Evolutionary conservation across 37 sponge, comb jelly and placozoan species (phyloP).

Genomic region (Aplysina aerophoba): DNA sequence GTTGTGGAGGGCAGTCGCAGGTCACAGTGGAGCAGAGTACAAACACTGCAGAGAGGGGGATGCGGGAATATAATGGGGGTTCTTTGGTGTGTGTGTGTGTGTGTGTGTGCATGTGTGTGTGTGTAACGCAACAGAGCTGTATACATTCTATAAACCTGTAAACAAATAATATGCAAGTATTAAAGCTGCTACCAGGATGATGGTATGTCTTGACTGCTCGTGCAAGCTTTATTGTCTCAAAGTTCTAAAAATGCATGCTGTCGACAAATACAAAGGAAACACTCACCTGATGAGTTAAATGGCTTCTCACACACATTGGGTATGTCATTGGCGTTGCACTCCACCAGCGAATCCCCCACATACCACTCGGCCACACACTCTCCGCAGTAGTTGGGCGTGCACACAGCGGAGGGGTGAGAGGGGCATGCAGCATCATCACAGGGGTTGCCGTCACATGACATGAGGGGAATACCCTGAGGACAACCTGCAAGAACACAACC

Average conservation of each 20-base stretch:
- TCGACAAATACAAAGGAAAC: too few species aligned
- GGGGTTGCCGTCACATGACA: constrained; percentile 78
- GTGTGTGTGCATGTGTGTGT: not conserved
- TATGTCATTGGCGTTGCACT: constrained; percentile 51
- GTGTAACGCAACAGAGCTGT: not conserved
- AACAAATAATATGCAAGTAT: too few species aligned
- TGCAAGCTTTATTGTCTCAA: too few species aligned
- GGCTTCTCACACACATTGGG: constrained; percentile 20
- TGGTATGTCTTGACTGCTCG: too few species aligned
- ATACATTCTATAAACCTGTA: not conserved
- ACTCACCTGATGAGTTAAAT: too few species aligned
- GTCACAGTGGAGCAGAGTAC: constrained; percentile 12
- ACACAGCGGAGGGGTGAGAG: constrained; percentile 66
- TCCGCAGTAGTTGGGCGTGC: constrained; percentile 78
- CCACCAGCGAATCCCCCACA: constrained; percentile 21
- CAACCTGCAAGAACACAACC: constrained; percentile 61
- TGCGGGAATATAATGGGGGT: constrained; percentile 19
- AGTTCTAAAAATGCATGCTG: too few species aligned
- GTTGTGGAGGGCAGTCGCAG: constrained; percentile 68
- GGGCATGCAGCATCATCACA: constrained; percentile 79
- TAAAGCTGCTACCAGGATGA: too few species aligned
- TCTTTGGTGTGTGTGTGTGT: too few species aligned
- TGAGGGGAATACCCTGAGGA: constrained; percentile 67
- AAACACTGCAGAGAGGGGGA: not conserved
- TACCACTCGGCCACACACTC: constrained; percentile 81